phyloP scores from a whole-genome alignment of 2,113 vertebrate species.

The Actenoides hombroni region DNA sequence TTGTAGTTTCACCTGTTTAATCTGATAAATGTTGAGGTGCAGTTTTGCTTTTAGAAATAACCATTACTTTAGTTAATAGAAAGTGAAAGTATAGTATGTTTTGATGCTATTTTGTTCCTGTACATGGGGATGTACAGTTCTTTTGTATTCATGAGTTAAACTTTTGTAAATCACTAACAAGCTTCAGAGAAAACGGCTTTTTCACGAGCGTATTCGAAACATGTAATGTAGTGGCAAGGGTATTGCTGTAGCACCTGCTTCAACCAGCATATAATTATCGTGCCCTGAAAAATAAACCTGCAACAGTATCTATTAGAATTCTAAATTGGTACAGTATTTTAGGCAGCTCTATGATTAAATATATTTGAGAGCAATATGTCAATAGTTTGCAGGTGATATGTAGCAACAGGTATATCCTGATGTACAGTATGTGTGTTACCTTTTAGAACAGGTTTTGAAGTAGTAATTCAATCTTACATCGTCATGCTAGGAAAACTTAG shows the following conservation, averaged over 20 bases:
- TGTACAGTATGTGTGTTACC: constrained; percentile 64
- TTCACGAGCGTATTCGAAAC: constrained; percentile 17
- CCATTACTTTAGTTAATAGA: constrained; percentile 71
- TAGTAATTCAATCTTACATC: constrained; percentile 55
- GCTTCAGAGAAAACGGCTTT: constrained; percentile 59
- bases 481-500: constrained; percentile 69
- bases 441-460: constrained; percentile 62
- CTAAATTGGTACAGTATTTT: constrained; percentile 63
- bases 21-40: constrained; percentile 69
- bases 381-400: constrained; percentile 67
- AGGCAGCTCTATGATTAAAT: constrained; percentile 68
- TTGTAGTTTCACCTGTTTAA: constrained; percentile 76
- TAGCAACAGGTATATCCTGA: constrained; percentile 66
- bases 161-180: constrained; percentile 64
- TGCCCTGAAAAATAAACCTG: constrained; percentile 57
- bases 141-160: constrained; percentile 66
- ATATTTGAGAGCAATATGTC: constrained; percentile 71
- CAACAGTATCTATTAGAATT: constrained; percentile 46
- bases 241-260: constrained; percentile 60
- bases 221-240: constrained; percentile 39
- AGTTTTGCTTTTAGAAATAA: constrained; percentile 75
- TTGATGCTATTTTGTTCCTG: constrained; percentile 71
- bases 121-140: constrained; percentile 63
- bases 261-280: constrained; percentile 45
- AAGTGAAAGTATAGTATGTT: constrained; percentile 64